A percentile compares a stretch with the other conserved stretches of the same genome.
Conservation (phyloP, 2,888 invertebrate species). For the Drosophila macrospina region DNA sequence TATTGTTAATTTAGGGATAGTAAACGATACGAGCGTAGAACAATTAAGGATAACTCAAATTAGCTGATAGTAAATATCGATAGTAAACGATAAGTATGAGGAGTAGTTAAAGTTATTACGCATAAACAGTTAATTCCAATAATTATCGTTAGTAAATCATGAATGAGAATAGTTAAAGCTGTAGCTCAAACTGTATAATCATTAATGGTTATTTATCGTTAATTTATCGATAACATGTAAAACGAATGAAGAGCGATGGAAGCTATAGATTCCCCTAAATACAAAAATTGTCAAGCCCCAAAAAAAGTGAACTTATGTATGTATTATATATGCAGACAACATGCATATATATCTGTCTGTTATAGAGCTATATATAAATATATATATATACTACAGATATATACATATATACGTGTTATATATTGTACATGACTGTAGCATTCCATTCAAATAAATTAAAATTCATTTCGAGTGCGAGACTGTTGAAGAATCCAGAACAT, state of each 20-base stretch:
- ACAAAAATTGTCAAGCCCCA: background rate
- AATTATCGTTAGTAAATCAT: background rate
- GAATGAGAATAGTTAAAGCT: too few relatives aligned
- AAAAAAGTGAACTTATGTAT: background rate
- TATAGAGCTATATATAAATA: slow-evolving; percentile 8
- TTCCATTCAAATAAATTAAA: slow-evolving; percentile 57
- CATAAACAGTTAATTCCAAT: background rate
- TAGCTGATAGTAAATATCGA: background rate
- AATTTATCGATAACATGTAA: background rate
- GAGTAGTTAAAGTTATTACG: background rate
- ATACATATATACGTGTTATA: slow-evolving; percentile 11
- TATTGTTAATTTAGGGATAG: too few relatives aligned
- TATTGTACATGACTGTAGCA: slow-evolving; percentile 6
- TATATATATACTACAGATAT: background rate
- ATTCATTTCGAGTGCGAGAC: slow-evolving; percentile 64
- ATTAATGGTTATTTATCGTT: background rate
- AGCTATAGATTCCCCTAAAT: background rate
- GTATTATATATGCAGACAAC: slow-evolving; percentile 19
- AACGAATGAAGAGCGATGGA: background rate
- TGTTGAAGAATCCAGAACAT: slow-evolving; percentile 30
- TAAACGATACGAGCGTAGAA: too few relatives aligned
- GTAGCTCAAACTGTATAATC: too few relatives aligned
- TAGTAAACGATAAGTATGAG: background rate
- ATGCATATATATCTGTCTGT: slow-evolving; percentile 4
- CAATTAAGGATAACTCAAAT: too few relatives aligned